Evolutionary conservation across 2,113 vertebrate genomes (phyloP).

Genomic region (Bettongia penicillata): DNA sequence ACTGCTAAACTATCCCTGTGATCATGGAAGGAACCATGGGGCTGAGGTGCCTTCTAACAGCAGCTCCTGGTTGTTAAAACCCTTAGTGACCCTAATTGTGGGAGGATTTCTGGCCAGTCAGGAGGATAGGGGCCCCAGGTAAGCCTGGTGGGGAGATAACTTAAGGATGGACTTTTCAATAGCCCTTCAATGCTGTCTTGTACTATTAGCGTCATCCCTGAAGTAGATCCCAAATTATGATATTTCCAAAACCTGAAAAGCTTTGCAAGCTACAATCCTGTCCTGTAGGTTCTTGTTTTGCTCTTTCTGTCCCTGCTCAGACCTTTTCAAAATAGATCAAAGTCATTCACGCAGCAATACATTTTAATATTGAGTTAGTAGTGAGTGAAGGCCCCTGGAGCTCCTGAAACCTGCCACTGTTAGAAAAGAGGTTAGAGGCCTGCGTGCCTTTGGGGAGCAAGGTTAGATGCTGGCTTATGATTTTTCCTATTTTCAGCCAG

Average conservation of each 20-base stretch:
- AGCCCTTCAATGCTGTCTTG: rapidly evolving
- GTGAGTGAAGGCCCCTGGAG: neutral
- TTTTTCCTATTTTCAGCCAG: slow-evolving; percentile 20
- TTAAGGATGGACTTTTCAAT: neutral
- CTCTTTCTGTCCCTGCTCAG: neutral
- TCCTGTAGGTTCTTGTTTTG: neutral
- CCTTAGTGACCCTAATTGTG: neutral
- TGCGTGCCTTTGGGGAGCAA: neutral
- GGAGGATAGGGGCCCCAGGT: neutral
- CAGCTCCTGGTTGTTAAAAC: neutral
- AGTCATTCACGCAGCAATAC: neutral
- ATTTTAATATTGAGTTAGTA: slow-evolving; percentile 44
- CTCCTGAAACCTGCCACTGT: neutral
- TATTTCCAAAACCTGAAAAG: neutral
- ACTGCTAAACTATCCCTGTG: neutral
- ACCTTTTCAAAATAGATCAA: neutral
- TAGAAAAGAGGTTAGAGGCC: slow-evolving; percentile 33
- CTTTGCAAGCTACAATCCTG: slow-evolving; percentile 12
- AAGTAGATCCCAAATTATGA: rapidly evolving
- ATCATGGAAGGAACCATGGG: neutral
- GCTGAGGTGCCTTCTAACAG: neutral
- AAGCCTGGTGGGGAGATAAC: neutral
- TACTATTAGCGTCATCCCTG: neutral
- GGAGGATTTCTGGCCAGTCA: neutral
- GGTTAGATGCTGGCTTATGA: neutral